These are phyloP conservation scores for Heterotilapia buettikoferi DNA, from an alignment of 2,113 vertebrate genomes.

Conservation along the genomic window DNA sequence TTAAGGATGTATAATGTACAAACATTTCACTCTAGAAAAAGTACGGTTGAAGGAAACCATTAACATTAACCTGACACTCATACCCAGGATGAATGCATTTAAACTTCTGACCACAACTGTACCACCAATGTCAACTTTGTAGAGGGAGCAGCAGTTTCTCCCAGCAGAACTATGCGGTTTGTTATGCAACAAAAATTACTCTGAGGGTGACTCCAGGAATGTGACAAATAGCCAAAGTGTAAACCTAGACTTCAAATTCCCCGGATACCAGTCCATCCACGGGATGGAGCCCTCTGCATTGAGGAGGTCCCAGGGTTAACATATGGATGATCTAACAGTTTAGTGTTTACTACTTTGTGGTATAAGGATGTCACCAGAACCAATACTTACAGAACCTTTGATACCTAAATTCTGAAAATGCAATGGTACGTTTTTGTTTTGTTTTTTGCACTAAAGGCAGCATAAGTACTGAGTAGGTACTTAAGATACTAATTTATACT, in stretches of 20 bases:
- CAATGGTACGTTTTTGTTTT: background rate
- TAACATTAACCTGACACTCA: background rate
- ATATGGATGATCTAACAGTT: background rate
- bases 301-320: background rate
- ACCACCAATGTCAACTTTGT: background rate
- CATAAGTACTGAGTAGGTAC: background rate
- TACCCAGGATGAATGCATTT: background rate
- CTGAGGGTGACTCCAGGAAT: background rate
- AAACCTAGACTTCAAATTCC: background rate
- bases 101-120: background rate
- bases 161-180: background rate
- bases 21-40: background rate
- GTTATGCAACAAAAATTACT: background rate
- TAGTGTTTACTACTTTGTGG: background rate
- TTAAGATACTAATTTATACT: background rate
- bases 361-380: background rate
- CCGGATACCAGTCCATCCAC: background rate
- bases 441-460: background rate
- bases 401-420: background rate
- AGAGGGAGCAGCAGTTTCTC: background rate
- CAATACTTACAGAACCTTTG: background rate
- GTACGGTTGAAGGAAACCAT: background rate
- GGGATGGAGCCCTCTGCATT: background rate
- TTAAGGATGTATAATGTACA: background rate
- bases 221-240: background rate